Evolutionary conservation across 2,888 invertebrate species (phyloP).

Genomic region (Isotomurus palustris): DNA sequence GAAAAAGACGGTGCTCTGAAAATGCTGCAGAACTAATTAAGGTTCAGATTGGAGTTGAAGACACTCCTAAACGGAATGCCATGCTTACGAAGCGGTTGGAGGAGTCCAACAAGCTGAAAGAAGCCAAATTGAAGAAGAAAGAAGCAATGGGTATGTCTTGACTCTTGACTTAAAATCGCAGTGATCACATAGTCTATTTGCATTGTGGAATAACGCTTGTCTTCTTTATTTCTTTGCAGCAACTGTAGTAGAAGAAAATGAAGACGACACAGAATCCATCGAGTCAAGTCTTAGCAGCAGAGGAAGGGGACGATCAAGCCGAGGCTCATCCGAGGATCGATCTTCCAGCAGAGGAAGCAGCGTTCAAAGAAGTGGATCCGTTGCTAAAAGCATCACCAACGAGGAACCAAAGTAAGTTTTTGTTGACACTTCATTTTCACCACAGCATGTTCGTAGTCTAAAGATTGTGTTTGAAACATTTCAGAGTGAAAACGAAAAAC

Average conservation of each 20-base stretch:
- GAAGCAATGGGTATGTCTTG: too few species aligned
- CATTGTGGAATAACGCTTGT: neutral
- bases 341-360: conserved; percentile 46
- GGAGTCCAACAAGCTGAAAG: conserved; percentile 31
- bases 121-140: conserved; percentile 33
- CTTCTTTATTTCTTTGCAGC: conserved; percentile 21
- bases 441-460: too few species aligned
- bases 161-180: conserved; percentile 1
- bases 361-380: conserved; percentile 29
- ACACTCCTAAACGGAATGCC: conserved; percentile 47
- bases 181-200: neutral
- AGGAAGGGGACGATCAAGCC: conserved; percentile 38
- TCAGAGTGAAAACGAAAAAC: too few species aligned
- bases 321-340: conserved; percentile 45
- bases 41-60: conserved; percentile 56
- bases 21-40: conserved; percentile 60
- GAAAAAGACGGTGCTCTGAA: conserved; percentile 60
- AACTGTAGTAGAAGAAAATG: conserved; percentile 39
- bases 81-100: conserved; percentile 42
- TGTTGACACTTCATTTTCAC: neutral
- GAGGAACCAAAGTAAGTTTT: conserved; percentile 30
- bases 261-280: conserved; percentile 40
- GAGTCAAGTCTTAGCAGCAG: conserved; percentile 35
- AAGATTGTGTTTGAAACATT: too few species aligned
- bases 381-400: conserved; percentile 25